Evolutionary conservation across 2,888 invertebrate genomes (phyloP).

Genomic region (Cryptocephalus primarius): DNA sequence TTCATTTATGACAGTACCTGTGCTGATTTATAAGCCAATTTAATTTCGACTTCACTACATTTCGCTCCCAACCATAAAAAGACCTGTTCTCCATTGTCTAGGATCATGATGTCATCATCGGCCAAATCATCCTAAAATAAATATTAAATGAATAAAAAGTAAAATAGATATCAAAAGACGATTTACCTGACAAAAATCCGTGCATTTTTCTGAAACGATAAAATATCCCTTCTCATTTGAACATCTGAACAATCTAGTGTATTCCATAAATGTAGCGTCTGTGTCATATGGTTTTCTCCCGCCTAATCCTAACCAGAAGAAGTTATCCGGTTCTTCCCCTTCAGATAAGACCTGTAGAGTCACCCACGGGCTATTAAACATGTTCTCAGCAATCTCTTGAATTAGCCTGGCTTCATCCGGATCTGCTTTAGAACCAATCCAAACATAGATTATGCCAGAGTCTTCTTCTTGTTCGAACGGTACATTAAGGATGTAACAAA

Average conservation of each 20-base stretch:
- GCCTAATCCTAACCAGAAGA: constrained; percentile 92
- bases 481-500: constrained; percentile 89
- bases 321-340: constrained; percentile 95
- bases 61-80: constrained; percentile 96
- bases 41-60: constrained; percentile 97
- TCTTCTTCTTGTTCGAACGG: constrained; percentile 81
- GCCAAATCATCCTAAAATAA: constrained; percentile 84
- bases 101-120: constrained; percentile 98
- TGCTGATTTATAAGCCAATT: constrained; percentile 95
- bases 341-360: constrained; percentile 74
- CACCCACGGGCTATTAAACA: constrained; percentile 77
- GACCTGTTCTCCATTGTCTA: constrained; percentile 96
- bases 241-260: constrained; percentile 89
- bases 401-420: constrained; percentile 77
- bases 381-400: constrained; percentile 86
- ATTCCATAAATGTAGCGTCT: constrained; percentile 85
- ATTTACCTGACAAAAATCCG: constrained; percentile 87
- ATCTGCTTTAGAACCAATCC: constrained; percentile 82
- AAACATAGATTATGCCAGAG: constrained; percentile 88
- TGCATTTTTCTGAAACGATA: constrained; percentile 97
- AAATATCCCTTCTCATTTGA: constrained; percentile 99
- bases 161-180: background rate
- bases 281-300: constrained; percentile 83
- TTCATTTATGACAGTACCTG: constrained; percentile 51
- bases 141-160: background rate